phyloP scores from a whole-genome alignment of 2,888 invertebrate species.

The Thera obeliscata region DNA sequence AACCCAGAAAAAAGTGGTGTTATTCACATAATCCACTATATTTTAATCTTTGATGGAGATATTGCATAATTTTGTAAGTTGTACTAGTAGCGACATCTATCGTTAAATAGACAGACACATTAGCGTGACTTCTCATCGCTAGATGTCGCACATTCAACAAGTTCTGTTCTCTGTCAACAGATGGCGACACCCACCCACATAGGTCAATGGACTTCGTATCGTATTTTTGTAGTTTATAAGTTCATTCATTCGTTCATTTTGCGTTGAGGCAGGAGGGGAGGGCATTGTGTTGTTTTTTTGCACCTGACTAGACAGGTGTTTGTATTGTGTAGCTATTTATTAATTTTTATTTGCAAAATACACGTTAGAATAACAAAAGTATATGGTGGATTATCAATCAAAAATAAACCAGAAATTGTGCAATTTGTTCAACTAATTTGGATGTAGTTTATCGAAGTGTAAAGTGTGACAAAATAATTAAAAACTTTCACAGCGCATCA shows the following conservation, averaged over 20 bases:
- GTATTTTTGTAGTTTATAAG: background rate
- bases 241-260: constrained; percentile 26
- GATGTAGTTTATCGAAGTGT: constrained; percentile 31
- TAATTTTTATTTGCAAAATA: background rate
- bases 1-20: too few relatives aligned
- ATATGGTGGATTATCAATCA: background rate
- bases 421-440: background rate
- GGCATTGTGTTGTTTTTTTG: constrained; percentile 8
- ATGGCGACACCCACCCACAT: constrained; percentile 41
- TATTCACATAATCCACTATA: too few relatives aligned
- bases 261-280: background rate
- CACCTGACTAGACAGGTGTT: constrained; percentile 31
- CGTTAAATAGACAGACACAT: constrained; percentile 37
- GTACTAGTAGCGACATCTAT: constrained; percentile 49
- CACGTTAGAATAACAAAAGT: background rate
- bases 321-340: background rate
- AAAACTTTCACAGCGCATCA: constrained; percentile 72
- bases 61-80: too few relatives aligned
- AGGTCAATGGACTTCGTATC: constrained; percentile 38
- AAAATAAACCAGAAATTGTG: background rate
- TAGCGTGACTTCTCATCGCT: constrained; percentile 20
- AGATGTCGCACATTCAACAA: constrained; percentile 38
- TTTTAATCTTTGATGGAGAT: too few relatives aligned
- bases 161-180: constrained; percentile 37
- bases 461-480: constrained; percentile 64